Percentiles rank a stretch among this genome's conserved stretches.
Conservation (phyloP, 2,797 vertebrate species). For the Cirrhinus mrigala region DNA sequence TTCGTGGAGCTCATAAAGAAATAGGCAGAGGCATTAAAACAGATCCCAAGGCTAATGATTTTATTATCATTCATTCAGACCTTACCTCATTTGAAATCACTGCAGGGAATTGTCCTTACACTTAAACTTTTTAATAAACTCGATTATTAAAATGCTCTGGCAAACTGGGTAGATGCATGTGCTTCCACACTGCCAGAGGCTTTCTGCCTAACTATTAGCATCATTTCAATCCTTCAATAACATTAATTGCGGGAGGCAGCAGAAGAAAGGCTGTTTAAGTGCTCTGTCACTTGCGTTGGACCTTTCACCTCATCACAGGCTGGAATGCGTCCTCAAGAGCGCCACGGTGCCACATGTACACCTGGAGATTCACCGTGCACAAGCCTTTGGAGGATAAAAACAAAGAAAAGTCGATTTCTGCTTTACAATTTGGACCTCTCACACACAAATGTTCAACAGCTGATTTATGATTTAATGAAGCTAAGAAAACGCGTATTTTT, state of each 20-base stretch:
- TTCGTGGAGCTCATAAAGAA: neutral
- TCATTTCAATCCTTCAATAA: conserved; percentile 65
- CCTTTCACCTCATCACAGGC: conserved; percentile 64
- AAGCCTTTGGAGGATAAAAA: conserved; percentile 1
- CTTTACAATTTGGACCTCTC: neutral
- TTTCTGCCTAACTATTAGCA: conserved; percentile 63
- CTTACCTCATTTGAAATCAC: conserved; percentile 10
- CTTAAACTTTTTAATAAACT: neutral
- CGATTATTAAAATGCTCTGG: neutral
- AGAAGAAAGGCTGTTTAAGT: conserved; percentile 62
- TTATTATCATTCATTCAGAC: neutral
- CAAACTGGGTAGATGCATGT: conserved; percentile 6
- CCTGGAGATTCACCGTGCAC: conserved; percentile 45
- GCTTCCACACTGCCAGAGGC: conserved; percentile 22
- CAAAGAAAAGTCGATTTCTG: neutral
- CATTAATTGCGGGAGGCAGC: conserved; percentile 64
- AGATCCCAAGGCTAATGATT: neutral
- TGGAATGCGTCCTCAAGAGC: conserved; percentile 57
- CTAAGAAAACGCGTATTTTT: neutral
- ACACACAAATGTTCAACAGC: neutral
- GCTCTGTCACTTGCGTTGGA: conserved; percentile 59
- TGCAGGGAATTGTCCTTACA: conserved; percentile 7
- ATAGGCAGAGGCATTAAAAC: neutral
- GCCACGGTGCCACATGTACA: conserved; percentile 49
- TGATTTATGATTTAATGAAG: neutral